These are phyloP conservation scores for Spodoptera frugiperda DNA, from an alignment of 1,140 invertebrate species.

Conservation along the genomic window DNA sequence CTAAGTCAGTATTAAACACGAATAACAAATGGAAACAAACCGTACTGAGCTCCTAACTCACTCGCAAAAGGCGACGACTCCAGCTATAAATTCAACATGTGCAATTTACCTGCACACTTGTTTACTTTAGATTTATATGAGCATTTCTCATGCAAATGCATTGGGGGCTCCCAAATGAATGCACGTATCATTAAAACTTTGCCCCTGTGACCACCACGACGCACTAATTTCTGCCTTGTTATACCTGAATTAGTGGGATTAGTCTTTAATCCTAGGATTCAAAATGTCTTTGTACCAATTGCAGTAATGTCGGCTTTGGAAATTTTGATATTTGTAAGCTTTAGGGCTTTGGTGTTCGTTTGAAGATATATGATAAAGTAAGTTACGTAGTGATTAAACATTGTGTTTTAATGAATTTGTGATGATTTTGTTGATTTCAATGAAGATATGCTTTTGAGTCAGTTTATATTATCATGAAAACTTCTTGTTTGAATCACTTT, in stretches of 20 bases:
- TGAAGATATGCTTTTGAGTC: too few species aligned
- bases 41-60: not conserved
- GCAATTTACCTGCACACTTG: conserved; percentile 44
- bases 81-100: conserved; percentile 47
- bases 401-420: too few species aligned
- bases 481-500: too few species aligned
- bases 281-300: not conserved
- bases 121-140: conserved; percentile 46
- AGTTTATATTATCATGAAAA: too few species aligned
- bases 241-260: conserved; percentile 27
- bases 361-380: too few species aligned
- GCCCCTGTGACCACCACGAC: conserved; percentile 12
- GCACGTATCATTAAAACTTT: conserved; percentile 44
- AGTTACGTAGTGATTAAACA: too few species aligned
- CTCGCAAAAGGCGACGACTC: conserved; percentile 8
- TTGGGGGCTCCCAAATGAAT: conserved; percentile 40
- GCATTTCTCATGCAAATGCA: conserved; percentile 45
- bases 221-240: conserved; percentile 27
- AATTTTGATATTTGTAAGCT: not conserved
- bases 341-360: too few species aligned
- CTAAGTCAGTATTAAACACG: not conserved
- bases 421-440: too few species aligned
- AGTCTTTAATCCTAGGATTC: conserved; percentile 33
- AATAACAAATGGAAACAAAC: conserved; percentile 13
- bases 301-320: not conserved